Base-by-base conservation (phyloP, 2,888 invertebrate genomes). In the Eupithecia inturbata region DNA sequence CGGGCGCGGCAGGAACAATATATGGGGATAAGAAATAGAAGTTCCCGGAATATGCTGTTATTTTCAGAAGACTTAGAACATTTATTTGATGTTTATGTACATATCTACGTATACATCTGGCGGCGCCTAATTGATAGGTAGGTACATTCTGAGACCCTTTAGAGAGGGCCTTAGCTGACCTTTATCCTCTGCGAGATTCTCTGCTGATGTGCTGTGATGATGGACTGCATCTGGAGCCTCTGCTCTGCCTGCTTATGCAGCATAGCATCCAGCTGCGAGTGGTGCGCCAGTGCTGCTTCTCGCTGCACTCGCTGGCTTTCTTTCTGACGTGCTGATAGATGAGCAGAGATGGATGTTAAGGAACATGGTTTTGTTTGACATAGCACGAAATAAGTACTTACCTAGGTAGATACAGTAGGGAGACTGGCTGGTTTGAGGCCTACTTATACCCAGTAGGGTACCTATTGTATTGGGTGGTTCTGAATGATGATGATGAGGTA, bases 141-240 rank as follows among this genome's bases (percentile, higher is more conserved):
- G 16, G 28, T 49, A 49, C 57, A 57, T 57, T 57, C 22, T 3
- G 57, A 22, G 22, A 53, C n/a, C n/a, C n/a, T n/a, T n/a, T 57
- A 26, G 5, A 26, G n/a, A n/a, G n/a, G 26, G 57, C 57, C 26
- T 9, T 31, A 62, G 6, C 62, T 31, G n/a, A 28, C 94, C 90
- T 95, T 95, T 77, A 96, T 96, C 76, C 96, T 95, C 77, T 95
- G 93, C 45, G 95, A 95, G 73, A 96, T 96, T 57, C 96, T 86
- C 77, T 96, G 95, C 80, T 96, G 96, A 77, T 96, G 96, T 7
- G 93, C 84, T n/a, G 94, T 86, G 82, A 96, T 95, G 75, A 95
- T 95, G 16, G 92, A 89, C 82, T 96, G 96, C 92, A 96, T 95
- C 76, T 95, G 93, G 66, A 89, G 90, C 68, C 96, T 92, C 76